phyloP scores from a whole-genome alignment of 1,140 invertebrate species.

The Drosophila arizonae region DNA sequence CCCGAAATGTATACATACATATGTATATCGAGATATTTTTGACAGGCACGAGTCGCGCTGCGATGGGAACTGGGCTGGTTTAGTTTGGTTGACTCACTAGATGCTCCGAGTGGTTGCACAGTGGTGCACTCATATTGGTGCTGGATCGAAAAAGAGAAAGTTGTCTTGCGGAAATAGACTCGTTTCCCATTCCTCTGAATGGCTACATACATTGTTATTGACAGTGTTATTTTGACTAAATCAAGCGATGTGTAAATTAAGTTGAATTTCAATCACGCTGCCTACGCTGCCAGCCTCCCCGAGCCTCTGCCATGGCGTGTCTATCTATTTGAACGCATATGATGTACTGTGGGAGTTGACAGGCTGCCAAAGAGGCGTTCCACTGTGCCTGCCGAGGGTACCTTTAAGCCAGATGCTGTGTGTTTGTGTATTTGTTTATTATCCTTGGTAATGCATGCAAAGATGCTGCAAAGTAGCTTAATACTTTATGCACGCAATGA shows the following conservation, averaged over 20 bases:
- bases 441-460: conserved; percentile 78
- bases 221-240: too few species aligned
- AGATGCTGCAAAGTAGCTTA: conserved; percentile 81
- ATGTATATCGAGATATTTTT: too few species aligned
- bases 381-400: conserved; percentile 10
- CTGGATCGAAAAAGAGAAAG: background rate
- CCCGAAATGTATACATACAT: too few species aligned
- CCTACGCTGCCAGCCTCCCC: background rate
- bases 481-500: conserved; percentile 81
- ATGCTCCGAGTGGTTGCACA: background rate
- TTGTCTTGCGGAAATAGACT: too few species aligned
- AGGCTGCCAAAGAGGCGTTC: background rate
- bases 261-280: too few species aligned
- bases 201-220: too few species aligned
- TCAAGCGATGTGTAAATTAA: too few species aligned
- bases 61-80: too few species aligned
- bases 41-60: too few species aligned
- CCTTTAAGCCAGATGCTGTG: conserved; percentile 13
- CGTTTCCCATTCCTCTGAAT: too few species aligned
- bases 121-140: background rate
- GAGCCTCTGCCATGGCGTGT: background rate
- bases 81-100: too few species aligned
- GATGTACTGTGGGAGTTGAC: background rate
- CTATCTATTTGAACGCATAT: too few species aligned
- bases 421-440: conserved; percentile 68